Base-by-base conservation (phyloP, 53 echinoderm and acorn worm genomes). In the Actinopyga echinites region DNA sequence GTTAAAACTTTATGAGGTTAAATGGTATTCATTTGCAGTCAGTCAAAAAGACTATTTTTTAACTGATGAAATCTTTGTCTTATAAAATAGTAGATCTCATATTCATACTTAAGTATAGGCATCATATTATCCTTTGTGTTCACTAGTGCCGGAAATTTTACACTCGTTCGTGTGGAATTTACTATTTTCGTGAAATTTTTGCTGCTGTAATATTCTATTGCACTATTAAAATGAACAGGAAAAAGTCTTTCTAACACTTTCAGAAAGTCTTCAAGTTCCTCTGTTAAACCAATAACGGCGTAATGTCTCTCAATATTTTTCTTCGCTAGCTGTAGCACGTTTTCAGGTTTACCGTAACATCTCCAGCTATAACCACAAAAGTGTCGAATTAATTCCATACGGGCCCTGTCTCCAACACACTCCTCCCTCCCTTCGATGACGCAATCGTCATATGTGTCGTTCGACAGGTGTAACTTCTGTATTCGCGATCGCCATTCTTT, bases 61-160 rank as follows among this genome's bases (percentile, higher is more conserved):
- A 80, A 40, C 22, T 80, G 11, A 38, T 80, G 31, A 62, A 80
- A 80, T 62, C 81, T 35, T 38, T 61, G 34, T 62, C 38, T 59
- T 22, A 80, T 61, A 61, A 60, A 80, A 21, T 80, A 36, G 42
- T 80, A 80, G n/a, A 80, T 31, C 1, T 80, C 81, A 34, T 80
- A 80, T 61, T 80, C 81, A 61, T 80, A 57, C 17, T 33, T 38
- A 24, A 80, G 24, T 22, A 35, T 59, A 8, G 38, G 33, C 29
- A 60, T 57, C 81, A 80, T 80, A 25, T 60, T 80, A 61, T 12
- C 26, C 19, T 22, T 59, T 38, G 63, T 62, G 8, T 20, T 26
- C 9, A 21, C 40, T 9, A 36, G 60, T 10, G 59, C 35, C 11
- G 60, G 81, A 20, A 80, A 61, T 36, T 80, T 80, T 1, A 61